These are phyloP conservation scores for Entomyzon cyanotis DNA, from an alignment of 2,113 vertebrate species.

Conservation along the genomic window DNA sequence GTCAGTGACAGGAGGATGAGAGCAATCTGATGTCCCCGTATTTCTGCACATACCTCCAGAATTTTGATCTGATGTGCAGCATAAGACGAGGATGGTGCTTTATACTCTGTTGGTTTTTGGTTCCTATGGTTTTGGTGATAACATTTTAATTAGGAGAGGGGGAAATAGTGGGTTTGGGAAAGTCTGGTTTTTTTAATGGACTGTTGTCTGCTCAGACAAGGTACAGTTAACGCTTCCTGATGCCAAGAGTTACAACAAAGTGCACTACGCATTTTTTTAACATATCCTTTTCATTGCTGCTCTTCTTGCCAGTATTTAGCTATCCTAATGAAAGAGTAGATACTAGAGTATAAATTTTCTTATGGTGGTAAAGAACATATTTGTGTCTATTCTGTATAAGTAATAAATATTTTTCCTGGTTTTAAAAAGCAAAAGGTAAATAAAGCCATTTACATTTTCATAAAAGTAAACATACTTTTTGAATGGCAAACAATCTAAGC, in stretches of 20 bases:
- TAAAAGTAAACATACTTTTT: background rate
- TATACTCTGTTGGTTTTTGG: background rate
- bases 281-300: background rate
- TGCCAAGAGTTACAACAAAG: background rate
- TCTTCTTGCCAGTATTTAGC: background rate
- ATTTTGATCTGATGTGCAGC: background rate
- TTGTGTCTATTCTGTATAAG: background rate
- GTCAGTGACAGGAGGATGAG: background rate
- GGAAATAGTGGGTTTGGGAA: background rate
- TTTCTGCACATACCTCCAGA: background rate
- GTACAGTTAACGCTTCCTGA: background rate
- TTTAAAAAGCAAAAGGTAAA: background rate
- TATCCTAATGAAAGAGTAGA: background rate
- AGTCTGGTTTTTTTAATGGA: background rate
- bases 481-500: background rate
- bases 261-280: background rate
- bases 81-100: background rate
- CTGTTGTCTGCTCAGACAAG: background rate
- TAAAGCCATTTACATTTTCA: background rate
- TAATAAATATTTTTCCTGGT: background rate
- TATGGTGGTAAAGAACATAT: background rate
- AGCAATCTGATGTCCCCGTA: background rate
- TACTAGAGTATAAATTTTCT: background rate
- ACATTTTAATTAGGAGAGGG: background rate
- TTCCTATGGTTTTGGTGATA: background rate